phyloP scores from a whole-genome alignment of 2,797 vertebrate genomes.

The Pelobates cultripes region DNA sequence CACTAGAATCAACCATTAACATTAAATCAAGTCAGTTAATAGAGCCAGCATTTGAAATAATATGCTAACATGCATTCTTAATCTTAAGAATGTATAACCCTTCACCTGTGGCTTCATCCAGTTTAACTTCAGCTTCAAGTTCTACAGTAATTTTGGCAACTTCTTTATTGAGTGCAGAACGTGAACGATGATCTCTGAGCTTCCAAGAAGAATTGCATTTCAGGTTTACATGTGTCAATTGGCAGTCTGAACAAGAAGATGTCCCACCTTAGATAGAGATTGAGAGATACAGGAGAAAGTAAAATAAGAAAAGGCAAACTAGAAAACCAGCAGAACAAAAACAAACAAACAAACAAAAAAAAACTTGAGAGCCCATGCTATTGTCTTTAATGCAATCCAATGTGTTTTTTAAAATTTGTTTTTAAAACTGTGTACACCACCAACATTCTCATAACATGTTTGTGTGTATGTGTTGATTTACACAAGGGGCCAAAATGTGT shows the following conservation, averaged over 20 bases:
- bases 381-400: no score
- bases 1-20: no score
- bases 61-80: no score
- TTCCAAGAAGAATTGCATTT: slow-evolving; percentile 96
- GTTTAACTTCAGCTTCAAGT: slow-evolving; percentile 92
- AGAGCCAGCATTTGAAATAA: no score
- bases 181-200: slow-evolving; percentile 84
- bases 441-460: neutral
- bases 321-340: neutral
- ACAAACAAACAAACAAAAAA: neutral
- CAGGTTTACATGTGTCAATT: slow-evolving; percentile 94
- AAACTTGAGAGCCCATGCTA: neutral
- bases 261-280: slow-evolving; percentile 70
- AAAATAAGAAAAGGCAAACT: neutral
- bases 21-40: no score
- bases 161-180: slow-evolving; percentile 89
- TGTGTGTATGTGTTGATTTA: neutral
- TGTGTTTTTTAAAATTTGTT: no score
- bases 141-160: slow-evolving; percentile 93
- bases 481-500: no score
- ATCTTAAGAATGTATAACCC: no score
- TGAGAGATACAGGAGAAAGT: slow-evolving; percentile 13
- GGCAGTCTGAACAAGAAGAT: slow-evolving; percentile 89
- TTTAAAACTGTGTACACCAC: no score
- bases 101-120: slow-evolving; percentile 90